These are phyloP conservation scores for Mus spicilegus DNA, from an alignment of 2,113 vertebrate species.

Conservation along the genomic window DNA sequence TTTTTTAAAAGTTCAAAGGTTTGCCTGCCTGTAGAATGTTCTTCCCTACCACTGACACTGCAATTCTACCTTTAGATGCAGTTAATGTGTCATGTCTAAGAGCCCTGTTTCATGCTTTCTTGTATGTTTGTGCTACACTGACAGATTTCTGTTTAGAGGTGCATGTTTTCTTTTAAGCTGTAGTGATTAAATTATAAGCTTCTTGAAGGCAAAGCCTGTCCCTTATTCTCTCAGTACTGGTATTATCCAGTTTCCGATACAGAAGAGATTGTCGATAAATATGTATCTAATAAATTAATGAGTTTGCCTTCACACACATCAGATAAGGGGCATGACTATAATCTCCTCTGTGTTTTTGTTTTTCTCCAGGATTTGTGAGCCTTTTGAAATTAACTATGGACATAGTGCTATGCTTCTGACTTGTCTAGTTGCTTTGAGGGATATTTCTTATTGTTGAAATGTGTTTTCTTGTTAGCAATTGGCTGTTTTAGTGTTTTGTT, in stretches of 20 bases:
- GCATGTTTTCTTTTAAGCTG: constrained; percentile 13
- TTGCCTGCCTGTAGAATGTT: constrained; percentile 26
- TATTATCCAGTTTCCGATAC: constrained; percentile 38
- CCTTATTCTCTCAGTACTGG: neutral
- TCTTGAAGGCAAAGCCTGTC: neutral
- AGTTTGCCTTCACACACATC: neutral
- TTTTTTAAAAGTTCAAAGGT: constrained; percentile 43
- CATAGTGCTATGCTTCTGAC: neutral
- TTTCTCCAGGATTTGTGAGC: constrained; percentile 25
- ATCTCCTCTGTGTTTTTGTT: constrained; percentile 36
- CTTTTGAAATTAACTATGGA: constrained; percentile 27
- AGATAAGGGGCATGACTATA: neutral
- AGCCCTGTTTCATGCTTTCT: neutral
- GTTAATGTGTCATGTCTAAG: neutral
- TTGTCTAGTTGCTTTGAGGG: neutral
- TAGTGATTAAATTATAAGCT: constrained; percentile 37
- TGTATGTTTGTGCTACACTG: neutral
- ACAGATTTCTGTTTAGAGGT: constrained; percentile 16
- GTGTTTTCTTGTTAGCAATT: neutral
- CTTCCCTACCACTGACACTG: neutral
- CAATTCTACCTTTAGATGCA: neutral
- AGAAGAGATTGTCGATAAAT: neutral
- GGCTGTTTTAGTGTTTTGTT: constrained; percentile 7
- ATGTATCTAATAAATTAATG: constrained; percentile 14
- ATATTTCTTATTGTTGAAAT: constrained; percentile 47